Base-by-base conservation (phyloP, 2,888 invertebrate genomes). In the Macaria liturata region DNA sequence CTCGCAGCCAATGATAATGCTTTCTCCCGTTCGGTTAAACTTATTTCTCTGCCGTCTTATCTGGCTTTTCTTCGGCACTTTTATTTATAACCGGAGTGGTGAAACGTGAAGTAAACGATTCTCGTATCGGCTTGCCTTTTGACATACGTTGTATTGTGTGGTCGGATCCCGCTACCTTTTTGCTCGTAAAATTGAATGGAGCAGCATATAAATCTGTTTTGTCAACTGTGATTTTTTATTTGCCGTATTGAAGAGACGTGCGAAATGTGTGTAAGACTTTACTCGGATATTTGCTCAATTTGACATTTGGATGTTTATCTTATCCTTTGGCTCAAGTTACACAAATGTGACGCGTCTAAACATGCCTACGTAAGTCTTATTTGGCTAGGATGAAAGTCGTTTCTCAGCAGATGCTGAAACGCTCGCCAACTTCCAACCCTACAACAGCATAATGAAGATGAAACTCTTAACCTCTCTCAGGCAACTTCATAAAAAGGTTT, bases 1-100 rank as follows among this genome's bases (percentile, higher is more conserved):
- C 90, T 89, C 83, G 83, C 79, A 86, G 88, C 91, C 91, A 89
- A 91, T 90, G 89, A 91, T 91, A 90, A 90, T 90, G 90, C 88
- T 85, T 86, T 90, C 87, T 86, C 86, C 84, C 87, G 87, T 90
- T 91, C 84, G 84, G 86, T 88, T 91, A 88, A 89, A 90, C 90
- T 89, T 91, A 91, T 91, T 91, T 91, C 87, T 86, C 78, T 82
- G 82, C 81, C 85, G 81, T 88, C 87, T 91, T 88, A 91, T 91
- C 89, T 84, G 83, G 83, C 82, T 90, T 86, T 87, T 86, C 88
- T 87, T 85, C 81, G 81, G 78, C 81, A 82, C 77, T 85, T 88
- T 89, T 90, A 88, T 90, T 89, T 90, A 89, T 86, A 86, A 86
- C 83, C 82, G 71, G 80, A 84, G 81, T 86, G 84, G 81, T 81